phyloP scores from a whole-genome alignment of 2,888 invertebrate species.

The Sepiola atlantica region DNA sequence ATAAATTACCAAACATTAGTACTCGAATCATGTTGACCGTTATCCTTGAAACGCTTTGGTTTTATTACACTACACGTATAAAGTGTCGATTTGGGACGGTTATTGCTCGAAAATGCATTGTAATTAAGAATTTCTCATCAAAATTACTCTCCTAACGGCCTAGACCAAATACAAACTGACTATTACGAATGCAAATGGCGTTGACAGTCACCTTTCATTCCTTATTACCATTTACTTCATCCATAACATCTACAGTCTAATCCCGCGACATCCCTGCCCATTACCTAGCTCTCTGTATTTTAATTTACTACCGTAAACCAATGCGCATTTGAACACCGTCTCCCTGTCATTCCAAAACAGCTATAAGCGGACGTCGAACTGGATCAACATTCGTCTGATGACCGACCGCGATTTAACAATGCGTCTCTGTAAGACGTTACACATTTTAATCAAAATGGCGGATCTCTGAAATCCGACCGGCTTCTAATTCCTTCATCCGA shows the following conservation, averaged over 20 bases:
- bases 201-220: neutral
- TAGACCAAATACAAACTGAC: neutral
- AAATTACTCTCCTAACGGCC: neutral
- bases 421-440: neutral
- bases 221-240: neutral
- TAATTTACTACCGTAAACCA: neutral
- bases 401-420: neutral
- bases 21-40: neutral
- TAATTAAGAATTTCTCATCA: neutral
- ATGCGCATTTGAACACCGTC: neutral
- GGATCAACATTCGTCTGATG: neutral
- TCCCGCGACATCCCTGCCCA: neutral
- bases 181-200: neutral
- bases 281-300: neutral
- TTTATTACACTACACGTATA: neutral
- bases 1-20: neutral
- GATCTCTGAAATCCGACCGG: neutral
- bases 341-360: neutral
- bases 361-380: neutral
- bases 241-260: neutral
- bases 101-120: neutral
- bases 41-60: neutral
- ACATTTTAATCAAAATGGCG: neutral
- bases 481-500: neutral
- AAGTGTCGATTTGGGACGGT: neutral